Percentiles rank a stretch among this genome's conserved stretches.
Evolutionary conservation across 2,797 vertebrate species (phyloP).

Genomic region (Pogonophryne albipinna): DNA sequence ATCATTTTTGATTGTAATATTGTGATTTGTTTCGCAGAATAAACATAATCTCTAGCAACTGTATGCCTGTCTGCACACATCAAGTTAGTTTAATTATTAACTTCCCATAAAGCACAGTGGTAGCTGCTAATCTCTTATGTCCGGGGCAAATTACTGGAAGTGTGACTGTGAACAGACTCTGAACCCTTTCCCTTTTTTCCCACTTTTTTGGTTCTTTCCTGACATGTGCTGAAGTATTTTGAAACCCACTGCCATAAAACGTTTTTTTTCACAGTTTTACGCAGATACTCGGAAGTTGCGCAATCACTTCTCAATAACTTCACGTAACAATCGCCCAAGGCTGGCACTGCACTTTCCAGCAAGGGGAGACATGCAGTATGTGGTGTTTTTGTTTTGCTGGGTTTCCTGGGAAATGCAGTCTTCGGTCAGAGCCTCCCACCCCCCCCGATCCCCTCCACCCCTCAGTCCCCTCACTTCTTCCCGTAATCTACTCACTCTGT

Average conservation of each 20-base stretch:
- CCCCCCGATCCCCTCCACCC: slow-evolving; percentile 12
- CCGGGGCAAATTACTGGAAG: not conserved
- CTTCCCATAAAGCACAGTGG: slow-evolving; percentile 15
- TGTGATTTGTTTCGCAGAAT: not conserved
- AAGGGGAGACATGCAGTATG: slow-evolving; percentile 24
- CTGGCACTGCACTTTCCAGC: slow-evolving; percentile 63
- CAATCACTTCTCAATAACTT: slow-evolving; percentile 63
- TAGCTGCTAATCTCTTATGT: slow-evolving; percentile 12
- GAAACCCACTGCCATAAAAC: slow-evolving; percentile 18
- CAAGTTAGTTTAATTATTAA: slow-evolving; percentile 37
- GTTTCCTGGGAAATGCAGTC: slow-evolving; percentile 78
- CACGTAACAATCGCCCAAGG: slow-evolving; percentile 49
- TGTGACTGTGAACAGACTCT: slow-evolving; percentile 6
- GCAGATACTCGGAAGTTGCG: slow-evolving; percentile 49
- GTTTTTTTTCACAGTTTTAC: slow-evolving; percentile 8
- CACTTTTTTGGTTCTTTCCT: slow-evolving; percentile 19
- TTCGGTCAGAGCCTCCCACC: slow-evolving; percentile 28
- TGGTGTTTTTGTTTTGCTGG: slow-evolving; percentile 67
- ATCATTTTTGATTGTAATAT: not conserved
- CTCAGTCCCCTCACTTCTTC: slow-evolving; percentile 55
- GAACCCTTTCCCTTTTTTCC: not conserved
- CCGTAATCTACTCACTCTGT: slow-evolving; percentile 65
- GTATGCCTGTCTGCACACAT: slow-evolving; percentile 11
- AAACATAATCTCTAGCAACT: slow-evolving; percentile 6
- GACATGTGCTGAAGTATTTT: slow-evolving; percentile 29